These are phyloP conservation scores for Mesitornis unicolor DNA, from an alignment of 2,113 vertebrate genomes.

Conservation along the genomic window DNA sequence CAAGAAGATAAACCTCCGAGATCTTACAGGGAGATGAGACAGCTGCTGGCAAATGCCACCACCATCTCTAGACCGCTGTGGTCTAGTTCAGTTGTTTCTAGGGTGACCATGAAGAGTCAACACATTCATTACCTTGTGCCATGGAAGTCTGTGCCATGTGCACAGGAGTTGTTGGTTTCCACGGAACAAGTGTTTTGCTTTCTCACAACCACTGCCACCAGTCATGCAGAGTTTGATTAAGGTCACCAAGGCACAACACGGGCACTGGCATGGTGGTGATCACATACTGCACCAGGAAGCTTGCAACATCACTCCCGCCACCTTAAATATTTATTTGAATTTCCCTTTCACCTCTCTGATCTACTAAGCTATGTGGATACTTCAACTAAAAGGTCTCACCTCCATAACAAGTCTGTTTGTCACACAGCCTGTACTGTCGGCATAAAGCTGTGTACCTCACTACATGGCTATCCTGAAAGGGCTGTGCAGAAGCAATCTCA, in stretches of 20 bases:
- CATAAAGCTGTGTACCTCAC: not conserved
- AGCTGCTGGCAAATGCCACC: not conserved
- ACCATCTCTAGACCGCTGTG: not conserved
- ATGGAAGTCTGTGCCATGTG: not conserved
- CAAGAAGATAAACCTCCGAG: not conserved
- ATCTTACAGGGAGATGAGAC: rapidly evolving
- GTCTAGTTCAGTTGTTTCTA: not conserved
- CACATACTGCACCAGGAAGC: rapidly evolving
- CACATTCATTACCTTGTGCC: not conserved
- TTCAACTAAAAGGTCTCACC: not conserved
- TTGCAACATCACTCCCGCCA: not conserved
- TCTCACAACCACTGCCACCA: not conserved
- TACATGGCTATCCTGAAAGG: not conserved
- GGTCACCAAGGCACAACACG: not conserved
- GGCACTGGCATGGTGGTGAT: not conserved
- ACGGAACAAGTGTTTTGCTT: not conserved
- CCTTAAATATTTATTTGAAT: not conserved
- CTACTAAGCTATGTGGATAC: not conserved
- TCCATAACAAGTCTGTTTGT: not conserved
- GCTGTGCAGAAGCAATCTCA: not conserved
- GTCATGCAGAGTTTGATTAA: not conserved
- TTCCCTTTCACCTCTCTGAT: not conserved
- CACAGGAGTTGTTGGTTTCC: not conserved
- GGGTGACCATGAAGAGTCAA: not conserved
- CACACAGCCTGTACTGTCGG: not conserved